Base-by-base conservation (phyloP, 2,797 vertebrate species). In the Lycodopsis pacificus region DNA sequence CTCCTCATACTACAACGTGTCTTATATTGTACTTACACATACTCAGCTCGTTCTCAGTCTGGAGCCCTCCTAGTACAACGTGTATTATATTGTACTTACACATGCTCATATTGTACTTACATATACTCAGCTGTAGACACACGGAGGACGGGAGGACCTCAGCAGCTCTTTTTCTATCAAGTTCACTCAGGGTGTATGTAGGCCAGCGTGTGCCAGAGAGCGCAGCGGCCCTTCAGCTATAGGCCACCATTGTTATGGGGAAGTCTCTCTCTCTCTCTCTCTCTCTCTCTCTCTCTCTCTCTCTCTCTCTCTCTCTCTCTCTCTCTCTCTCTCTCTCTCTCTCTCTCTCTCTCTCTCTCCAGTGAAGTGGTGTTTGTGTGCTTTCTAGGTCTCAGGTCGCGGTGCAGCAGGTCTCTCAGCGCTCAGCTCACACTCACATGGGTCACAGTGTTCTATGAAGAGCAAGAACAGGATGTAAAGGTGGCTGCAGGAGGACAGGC, bases 161-260 rank as follows among this genome's bases (percentile, higher is more conserved):
- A 76, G 48, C 65, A 72, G 71, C 36, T 25, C 61, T 75, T 62
- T 85, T 75, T 86, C 75, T 62, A 53, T 62, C 71, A 74, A 66
- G 81, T 86, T 89, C 76, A 86, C 68, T 88, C 75, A 66, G 78
- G 25, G 71, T 77, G 71, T 89, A 90, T 91, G 72, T 93, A 89
- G 92, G 91, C 86, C 93, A 91, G 75, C 59, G 27, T 88, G 86
- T 80, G 90, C 82, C 80, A 62, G 46, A 58, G 73, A 78, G 84
- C 69, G 67, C 84, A 53, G 69, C 5, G 73, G 84, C 74, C 82
- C 87, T 74, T 87, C 65, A 82, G 91, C 89, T 86, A 74, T 86
- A 76, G 86, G 88, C 65, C 81, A 56, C 36, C 30, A 22, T 70
- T 80, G 73, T 70, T 56, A 38, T 57, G 32, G 46, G 54, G 65